Base-by-base conservation (phyloP, 1,140 invertebrate genomes). In the Phenacoccus solenopsis region DNA sequence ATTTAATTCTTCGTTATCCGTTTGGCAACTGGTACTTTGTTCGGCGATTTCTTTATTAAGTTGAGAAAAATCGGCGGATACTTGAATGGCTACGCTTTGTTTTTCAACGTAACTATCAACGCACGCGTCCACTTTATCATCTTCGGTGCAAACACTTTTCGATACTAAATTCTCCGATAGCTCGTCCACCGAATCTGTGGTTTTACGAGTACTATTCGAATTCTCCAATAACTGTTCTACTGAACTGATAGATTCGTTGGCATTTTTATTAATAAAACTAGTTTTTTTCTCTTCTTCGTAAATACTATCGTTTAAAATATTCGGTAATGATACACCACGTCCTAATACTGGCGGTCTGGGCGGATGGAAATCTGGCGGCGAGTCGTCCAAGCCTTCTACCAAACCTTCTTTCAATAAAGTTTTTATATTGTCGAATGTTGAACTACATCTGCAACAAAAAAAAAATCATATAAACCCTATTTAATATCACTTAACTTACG, bases 391-490 rank as follows among this genome's bases (percentile, higher is more conserved):
- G 2, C 81, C 81, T 70, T 84, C 82, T n/a, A 80, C 75, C 73
- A 85, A 81, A 67, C 87, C 86, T 77, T 88, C 85, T 75, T 86
- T 86, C 61, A 89, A 81, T 59, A 90, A 76, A 35, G 87, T 87
- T 74, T 88, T 87, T 72, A 90, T 88, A 74, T 89, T 88, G 79
- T 89, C 88, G 78, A 90, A 90, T 1, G 88, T 90, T 56, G 85
- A 87, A 74, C 86, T 89, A 78, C 87, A 87, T 73, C 87, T 84
- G 30, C 30, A 13, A 32, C 5, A 5, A 32, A 7, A 13, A 32
- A 7, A 13, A 32, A 7, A 32, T 13, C 30, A 32, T 5, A 32
- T 32, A 7, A 32, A 13, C 13, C 13, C 5, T 32, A 32, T 32
- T 32, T 32, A 32, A 32, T 32, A 7, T 32, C n/a, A n/a, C n/a